phyloP scores from a whole-genome alignment of 2,797 vertebrate genomes.

The Choloepus didactylus region DNA sequence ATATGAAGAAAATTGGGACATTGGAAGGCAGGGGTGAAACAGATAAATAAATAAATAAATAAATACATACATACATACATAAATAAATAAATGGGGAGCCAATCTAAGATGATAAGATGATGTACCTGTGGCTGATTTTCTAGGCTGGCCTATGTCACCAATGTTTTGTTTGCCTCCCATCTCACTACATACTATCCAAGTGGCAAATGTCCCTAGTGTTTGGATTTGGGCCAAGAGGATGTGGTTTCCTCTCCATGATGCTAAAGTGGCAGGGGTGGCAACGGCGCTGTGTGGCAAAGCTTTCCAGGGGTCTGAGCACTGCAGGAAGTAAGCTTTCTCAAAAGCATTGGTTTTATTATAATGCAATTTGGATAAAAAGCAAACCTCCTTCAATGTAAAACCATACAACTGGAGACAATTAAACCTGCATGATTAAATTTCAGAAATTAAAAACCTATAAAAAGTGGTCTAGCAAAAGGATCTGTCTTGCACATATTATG shows the following conservation, averaged over 20 bases:
- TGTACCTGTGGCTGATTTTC: background rate
- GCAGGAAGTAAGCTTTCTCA: constrained; percentile 29
- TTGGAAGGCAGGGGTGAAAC: background rate
- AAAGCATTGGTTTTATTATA: constrained; percentile 66
- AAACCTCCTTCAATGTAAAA: constrained; percentile 64
- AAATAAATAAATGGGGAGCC: background rate
- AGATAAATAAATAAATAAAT: background rate
- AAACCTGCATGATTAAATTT: constrained; percentile 76
- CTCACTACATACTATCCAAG: background rate
- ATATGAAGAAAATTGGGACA: background rate
- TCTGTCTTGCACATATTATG: constrained; percentile 69
- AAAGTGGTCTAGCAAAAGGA: constrained; percentile 68
- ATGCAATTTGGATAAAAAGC: constrained; percentile 66
- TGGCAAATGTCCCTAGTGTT: background rate
- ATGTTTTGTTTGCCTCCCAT: background rate
- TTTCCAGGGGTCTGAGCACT: background rate
- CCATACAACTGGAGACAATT: constrained; percentile 57
- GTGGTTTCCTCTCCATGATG: background rate
- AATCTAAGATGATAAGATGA: background rate
- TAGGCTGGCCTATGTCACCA: background rate
- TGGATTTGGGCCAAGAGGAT: background rate
- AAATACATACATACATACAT: background rate
- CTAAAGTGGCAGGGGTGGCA: background rate
- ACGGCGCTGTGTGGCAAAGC: background rate
- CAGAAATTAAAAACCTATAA: constrained; percentile 79